Base-by-base conservation (phyloP, 2,113 vertebrate genomes). In the Morone saxatilis region DNA sequence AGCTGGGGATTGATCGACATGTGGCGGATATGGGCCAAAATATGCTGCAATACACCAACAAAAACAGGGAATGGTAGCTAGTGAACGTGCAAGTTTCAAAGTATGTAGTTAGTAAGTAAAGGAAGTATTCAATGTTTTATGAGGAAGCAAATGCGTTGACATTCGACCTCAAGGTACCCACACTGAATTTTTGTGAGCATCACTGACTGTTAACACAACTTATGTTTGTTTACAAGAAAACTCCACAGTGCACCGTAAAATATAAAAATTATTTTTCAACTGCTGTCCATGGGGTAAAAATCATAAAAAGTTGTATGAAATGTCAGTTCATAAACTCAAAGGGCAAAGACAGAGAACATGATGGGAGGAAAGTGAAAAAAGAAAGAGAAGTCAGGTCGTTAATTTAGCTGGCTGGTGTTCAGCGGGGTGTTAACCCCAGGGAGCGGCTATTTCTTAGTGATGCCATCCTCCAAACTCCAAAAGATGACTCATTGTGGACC, bases 401-500 rank as follows among this genome's bases (percentile, higher is more conserved):
- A 77, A 80, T 88, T 71, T 72, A 57, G 20, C 71, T 70, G 81
- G 68, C 73, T 86, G 77, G 36, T 73, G 72, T 78, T 77, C 81
- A 83, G 83, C 43, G 16, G 77, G 82, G 61, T 62, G 73, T 54
- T 71, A 79, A 61, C 76, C 81, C 38, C 75, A 40, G 83, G 77
- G 76, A 81, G 70, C 51, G 25, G 54, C 67, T 72, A 86, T 85
- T 72, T 78, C 78, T 87, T 70, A 57, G 41, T 38, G 57, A 73
- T 78, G 85, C 69, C 81, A 71, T 86, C 53, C 70, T 82, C 77
- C 63, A 53, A 79, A 81, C 75, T 84, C 65, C 53, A 80, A 87
- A 83, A 48, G 81, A 90, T 90, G 89, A 91, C 71, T 92, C 91
- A 92, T 75, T 40, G 41, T 67, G 40, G 81, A 86, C 81, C 61